Conservation (phyloP, 2,888 invertebrate species). For the Chouioia cunea region DNA sequence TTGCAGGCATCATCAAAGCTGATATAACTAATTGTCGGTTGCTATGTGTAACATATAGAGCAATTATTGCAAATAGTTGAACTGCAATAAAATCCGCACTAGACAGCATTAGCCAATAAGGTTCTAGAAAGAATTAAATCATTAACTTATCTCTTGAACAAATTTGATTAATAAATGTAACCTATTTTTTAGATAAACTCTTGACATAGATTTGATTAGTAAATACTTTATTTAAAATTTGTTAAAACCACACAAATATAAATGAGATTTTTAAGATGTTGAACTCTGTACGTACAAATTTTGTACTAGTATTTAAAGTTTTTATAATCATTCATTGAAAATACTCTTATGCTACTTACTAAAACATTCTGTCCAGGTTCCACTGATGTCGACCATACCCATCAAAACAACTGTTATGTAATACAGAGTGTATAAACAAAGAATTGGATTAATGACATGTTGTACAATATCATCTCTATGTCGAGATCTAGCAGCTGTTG, state of each 20-base stretch:
- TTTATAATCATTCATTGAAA: not conserved
- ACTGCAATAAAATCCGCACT: slow-evolving; percentile 69
- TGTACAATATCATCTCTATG: slow-evolving; percentile 67
- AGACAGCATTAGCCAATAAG: slow-evolving; percentile 71
- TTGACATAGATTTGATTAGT: not conserved
- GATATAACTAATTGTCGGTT: slow-evolving; percentile 56
- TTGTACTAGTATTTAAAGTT: slow-evolving; percentile 1
- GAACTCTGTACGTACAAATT: not conserved
- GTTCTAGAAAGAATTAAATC: slow-evolving; percentile 60
- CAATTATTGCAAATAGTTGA: slow-evolving; percentile 69
- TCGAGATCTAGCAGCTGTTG: slow-evolving; percentile 68
- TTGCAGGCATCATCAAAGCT: slow-evolving; percentile 56
- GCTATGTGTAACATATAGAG: slow-evolving; percentile 68
- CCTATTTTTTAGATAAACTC: not conserved
- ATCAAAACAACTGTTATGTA: slow-evolving; percentile 68
- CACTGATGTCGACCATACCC: slow-evolving; percentile 68
- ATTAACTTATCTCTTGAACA: not conserved
- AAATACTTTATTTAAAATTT: not conserved
- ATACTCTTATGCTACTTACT: slow-evolving; percentile 61
- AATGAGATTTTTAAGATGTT: slow-evolving; percentile 1
- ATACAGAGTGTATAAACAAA: slow-evolving; percentile 67
- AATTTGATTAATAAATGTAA: slow-evolving; percentile 8
- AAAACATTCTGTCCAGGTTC: slow-evolving; percentile 70
- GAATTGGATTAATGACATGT: slow-evolving; percentile 68
- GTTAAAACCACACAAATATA: not conserved